phyloP scores from a whole-genome alignment of 1,140 invertebrate species.

The Andrena cerasifolii region DNA sequence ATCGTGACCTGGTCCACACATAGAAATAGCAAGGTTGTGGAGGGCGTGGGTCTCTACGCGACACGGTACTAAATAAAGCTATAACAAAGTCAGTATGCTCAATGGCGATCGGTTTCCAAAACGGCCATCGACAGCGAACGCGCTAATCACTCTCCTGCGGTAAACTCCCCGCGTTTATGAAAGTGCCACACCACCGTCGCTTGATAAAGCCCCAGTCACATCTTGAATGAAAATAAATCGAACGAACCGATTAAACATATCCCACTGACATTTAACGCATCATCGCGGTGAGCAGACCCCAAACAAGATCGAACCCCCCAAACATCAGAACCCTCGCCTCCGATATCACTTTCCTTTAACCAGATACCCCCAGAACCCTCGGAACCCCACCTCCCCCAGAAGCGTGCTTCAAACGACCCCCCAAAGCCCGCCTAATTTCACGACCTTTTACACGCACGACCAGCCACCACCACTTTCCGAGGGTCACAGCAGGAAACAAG shows the following conservation, averaged over 20 bases:
- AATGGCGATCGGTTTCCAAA: too few species aligned
- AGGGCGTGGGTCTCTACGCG: too few species aligned
- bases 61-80: too few species aligned
- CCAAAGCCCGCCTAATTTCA: constrained; percentile 52
- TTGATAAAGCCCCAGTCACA: too few species aligned
- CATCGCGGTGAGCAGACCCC: not conserved
- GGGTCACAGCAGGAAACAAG: constrained; percentile 47
- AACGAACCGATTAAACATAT: not conserved
- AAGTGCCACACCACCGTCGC: too few species aligned
- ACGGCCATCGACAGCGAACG: too few species aligned
- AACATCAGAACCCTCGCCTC: not conserved
- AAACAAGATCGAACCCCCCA: not conserved
- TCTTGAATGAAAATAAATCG: too few species aligned
- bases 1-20: constrained; percentile 67
- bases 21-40: not conserved
- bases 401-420: constrained; percentile 20
- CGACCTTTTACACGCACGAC: constrained; percentile 50
- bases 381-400: too few species aligned
- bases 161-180: too few species aligned
- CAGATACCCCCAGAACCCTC: not conserved
- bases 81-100: too few species aligned
- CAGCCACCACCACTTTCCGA: constrained; percentile 19
- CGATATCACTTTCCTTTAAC: constrained; percentile 22
- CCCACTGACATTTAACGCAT: not conserved
- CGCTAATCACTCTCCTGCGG: too few species aligned